A percentile compares a stretch with the other conserved stretches of the same genome.
Evolutionary conservation across 2,888 invertebrate species (phyloP).

Genomic region (Pherbina coryleti): DNA sequence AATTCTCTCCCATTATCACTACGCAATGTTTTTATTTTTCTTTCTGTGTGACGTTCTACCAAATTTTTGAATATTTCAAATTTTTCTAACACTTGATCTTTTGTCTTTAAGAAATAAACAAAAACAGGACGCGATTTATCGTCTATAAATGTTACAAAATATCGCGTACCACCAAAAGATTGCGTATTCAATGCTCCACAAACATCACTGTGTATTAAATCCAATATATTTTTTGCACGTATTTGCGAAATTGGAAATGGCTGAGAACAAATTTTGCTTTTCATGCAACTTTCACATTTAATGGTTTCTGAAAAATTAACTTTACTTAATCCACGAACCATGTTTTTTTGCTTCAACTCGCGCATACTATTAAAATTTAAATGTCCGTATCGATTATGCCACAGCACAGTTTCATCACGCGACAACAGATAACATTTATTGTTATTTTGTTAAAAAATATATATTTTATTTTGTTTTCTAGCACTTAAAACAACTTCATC

Average conservation of each 20-base stretch:
- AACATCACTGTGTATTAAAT: slow-evolving; percentile 25
- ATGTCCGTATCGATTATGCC: no score
- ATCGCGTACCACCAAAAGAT: slow-evolving; percentile 29
- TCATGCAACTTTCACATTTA: slow-evolving; percentile 30
- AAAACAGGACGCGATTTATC: no score
- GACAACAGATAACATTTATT: neutral
- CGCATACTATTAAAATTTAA: no score
- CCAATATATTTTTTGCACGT: neutral
- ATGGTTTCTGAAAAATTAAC: slow-evolving; percentile 9
- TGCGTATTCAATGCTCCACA: slow-evolving; percentile 18
- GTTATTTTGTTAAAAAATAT: neutral
- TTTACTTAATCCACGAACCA: neutral
- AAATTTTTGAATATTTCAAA: no score
- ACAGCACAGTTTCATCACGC: no score
- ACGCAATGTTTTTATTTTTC: no score
- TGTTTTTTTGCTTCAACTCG: neutral
- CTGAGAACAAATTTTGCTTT: slow-evolving; percentile 25
- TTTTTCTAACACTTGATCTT: no score
- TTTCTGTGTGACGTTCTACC: no score
- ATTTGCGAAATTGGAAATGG: slow-evolving; percentile 22
- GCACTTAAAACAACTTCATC: neutral
- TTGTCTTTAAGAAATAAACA: no score
- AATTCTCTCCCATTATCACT: no score
- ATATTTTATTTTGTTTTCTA: neutral
- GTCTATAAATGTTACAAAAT: slow-evolving; percentile 11